phyloP scores from a whole-genome alignment of 2,797 vertebrate species.

The Melanogrammus aeglefinus region DNA sequence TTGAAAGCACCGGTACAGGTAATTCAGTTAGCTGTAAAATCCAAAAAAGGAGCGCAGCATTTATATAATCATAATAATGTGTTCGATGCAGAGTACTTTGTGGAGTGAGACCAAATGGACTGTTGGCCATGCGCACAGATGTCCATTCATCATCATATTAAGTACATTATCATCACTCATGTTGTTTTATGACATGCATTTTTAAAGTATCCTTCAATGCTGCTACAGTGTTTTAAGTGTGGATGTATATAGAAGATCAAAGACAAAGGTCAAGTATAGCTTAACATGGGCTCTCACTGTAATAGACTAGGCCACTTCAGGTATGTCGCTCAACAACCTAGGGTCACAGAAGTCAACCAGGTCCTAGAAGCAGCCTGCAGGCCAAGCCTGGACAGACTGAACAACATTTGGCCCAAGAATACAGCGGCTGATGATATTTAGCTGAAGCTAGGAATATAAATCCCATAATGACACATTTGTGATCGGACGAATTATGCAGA shows the following conservation, averaged over 20 bases:
- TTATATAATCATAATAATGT: background rate
- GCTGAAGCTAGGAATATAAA: background rate
- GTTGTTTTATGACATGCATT: background rate
- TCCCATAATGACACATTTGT: background rate
- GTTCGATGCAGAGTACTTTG: background rate
- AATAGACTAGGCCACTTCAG: background rate
- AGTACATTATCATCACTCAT: background rate
- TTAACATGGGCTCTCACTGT: background rate
- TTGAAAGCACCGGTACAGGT: constrained; percentile 31
- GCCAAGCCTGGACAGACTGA: background rate
- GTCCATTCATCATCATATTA: background rate
- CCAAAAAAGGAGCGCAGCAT: background rate
- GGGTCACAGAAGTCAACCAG: background rate
- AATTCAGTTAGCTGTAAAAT: constrained; percentile 20
- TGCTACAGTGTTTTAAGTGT: background rate
- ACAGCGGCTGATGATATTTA: background rate
- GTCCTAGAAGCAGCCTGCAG: background rate
- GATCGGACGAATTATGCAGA: background rate
- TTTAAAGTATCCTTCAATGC: background rate
- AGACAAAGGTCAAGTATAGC: background rate
- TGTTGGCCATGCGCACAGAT: background rate
- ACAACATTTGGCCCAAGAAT: background rate
- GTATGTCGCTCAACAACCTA: background rate
- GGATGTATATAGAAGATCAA: background rate
- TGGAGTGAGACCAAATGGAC: background rate